Evolutionary conservation across 2,113 vertebrate genomes (phyloP), one percentile per base, ranked within the genome.

Genomic region (Gasterosteus aculeatus): DNA sequence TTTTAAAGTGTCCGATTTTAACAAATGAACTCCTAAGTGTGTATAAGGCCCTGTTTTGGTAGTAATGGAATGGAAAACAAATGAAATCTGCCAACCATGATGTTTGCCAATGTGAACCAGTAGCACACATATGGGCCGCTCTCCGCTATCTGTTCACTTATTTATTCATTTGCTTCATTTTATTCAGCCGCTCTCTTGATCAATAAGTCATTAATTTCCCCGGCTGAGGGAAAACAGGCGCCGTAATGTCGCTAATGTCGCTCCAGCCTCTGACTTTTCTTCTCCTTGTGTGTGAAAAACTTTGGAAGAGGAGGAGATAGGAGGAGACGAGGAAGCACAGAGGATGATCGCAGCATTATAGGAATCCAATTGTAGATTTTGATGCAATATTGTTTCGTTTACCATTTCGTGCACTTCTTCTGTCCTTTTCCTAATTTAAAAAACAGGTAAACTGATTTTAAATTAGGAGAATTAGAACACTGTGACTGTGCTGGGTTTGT

Each of bases 171-270:
- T 80, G 78, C 88, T 92, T 91, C 79, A 88, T 92, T 94, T 90
- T 88, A 90, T 89, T 88, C 87, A 88, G 84, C 81, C 67, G 68
- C 68, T 84, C 57, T 75, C 67, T 74, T 86, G 89, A 94, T 94
- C 94, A 91, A 94, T 94, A 94, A 92, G 92, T 91, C 90, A 94
- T 94, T 94, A 91, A 94, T 94, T 92, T 93, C 70, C 79, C 80
- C 61, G 73, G 85, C 81, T 85, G 77, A 81, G 81, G 82, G 49
- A 90, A 87, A 90, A 86, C 85, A 85, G 73, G 73, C 81, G 68
- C 78, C 82, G 73, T 83, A 81, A 77, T 91, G 77, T 90, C 70
- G 49, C 78, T 77, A 86, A 85, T 84, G 78, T 80, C 83, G 75
- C 85, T 79, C 62, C 68, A 75, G 76, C 80, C 58, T 69, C 75